phyloP scores from a whole-genome alignment of 1,140 invertebrate genomes.

The Drosophila repletoides region DNA sequence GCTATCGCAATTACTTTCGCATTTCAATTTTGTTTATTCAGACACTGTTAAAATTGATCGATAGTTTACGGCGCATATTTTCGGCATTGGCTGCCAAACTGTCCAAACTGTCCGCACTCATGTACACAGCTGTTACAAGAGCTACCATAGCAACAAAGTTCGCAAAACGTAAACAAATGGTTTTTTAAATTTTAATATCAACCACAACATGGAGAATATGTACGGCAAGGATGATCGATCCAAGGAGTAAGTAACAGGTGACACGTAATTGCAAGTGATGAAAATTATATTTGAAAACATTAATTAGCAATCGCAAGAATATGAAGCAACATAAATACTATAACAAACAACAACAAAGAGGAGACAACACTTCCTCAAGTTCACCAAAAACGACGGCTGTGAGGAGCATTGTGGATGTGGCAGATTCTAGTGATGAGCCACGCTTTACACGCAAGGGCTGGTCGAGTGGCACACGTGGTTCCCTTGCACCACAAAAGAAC shows the following conservation, averaged over 20 bases:
- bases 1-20: no score
- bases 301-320: slow-evolving; percentile 61
- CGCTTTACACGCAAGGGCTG: slow-evolving; percentile 58
- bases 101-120: neutral
- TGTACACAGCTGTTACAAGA: slow-evolving; percentile 1
- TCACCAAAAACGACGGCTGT: slow-evolving; percentile 48
- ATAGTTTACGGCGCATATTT: no score
- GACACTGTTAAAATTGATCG: no score
- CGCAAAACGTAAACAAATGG: slow-evolving; percentile 38
- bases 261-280: slow-evolving; percentile 25
- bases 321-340: slow-evolving; percentile 69
- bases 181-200: slow-evolving; percentile 26
- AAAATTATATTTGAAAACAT: neutral
- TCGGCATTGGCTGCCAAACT: neutral
- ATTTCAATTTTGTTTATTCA: no score
- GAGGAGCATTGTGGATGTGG: slow-evolving; percentile 73
- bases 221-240: slow-evolving; percentile 78
- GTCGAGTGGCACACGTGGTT: slow-evolving; percentile 27
- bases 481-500: slow-evolving; percentile 52
- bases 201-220: slow-evolving; percentile 40
- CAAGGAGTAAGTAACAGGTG: slow-evolving; percentile 69
- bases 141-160: slow-evolving; percentile 32
- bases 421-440: slow-evolving; percentile 75
- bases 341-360: slow-evolving; percentile 45
- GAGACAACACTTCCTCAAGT: slow-evolving; percentile 61